phyloP scores from a whole-genome alignment of 2,888 invertebrate species.

The Amaurobius ferox region DNA sequence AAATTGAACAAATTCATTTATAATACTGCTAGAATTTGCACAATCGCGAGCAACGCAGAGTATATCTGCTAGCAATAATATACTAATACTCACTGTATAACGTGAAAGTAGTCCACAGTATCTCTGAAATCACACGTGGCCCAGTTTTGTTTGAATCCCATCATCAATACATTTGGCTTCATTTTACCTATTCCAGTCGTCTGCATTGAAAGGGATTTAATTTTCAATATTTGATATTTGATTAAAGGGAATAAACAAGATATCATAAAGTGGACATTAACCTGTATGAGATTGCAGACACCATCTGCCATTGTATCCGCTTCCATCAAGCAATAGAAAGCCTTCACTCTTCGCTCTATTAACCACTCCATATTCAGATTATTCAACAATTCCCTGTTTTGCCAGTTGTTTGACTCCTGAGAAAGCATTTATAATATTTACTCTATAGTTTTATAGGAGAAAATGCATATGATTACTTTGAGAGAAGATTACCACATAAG shows the following conservation, averaged over 20 bases:
- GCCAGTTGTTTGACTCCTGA: constrained; percentile 61
- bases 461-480: too few species aligned
- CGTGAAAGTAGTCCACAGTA: constrained; percentile 92
- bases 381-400: constrained; percentile 79
- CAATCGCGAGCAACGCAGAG: too few species aligned
- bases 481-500: too few species aligned
- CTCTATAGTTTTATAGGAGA: too few species aligned
- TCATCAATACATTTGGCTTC: constrained; percentile 92
- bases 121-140: constrained; percentile 86
- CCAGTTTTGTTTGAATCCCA: constrained; percentile 98
- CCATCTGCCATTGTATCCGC: constrained; percentile 80
- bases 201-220: constrained; percentile 75
- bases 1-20: too few species aligned
- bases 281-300: constrained; percentile 88
- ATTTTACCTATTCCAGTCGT: constrained; percentile 93
- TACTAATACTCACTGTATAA: constrained; percentile 92
- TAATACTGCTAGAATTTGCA: too few species aligned
- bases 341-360: constrained; percentile 87
- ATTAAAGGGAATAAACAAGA: too few species aligned
- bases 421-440: background rate
- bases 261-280: constrained; percentile 77
- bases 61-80: too few species aligned
- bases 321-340: constrained; percentile 89
- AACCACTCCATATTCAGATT: constrained; percentile 89
- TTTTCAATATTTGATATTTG: background rate